A percentile compares a stretch with the other conserved stretches of the same genome.
Conservation (phyloP, 37 sponge, comb jelly and placozoan species). For the Oopsacas minuta region DNA sequence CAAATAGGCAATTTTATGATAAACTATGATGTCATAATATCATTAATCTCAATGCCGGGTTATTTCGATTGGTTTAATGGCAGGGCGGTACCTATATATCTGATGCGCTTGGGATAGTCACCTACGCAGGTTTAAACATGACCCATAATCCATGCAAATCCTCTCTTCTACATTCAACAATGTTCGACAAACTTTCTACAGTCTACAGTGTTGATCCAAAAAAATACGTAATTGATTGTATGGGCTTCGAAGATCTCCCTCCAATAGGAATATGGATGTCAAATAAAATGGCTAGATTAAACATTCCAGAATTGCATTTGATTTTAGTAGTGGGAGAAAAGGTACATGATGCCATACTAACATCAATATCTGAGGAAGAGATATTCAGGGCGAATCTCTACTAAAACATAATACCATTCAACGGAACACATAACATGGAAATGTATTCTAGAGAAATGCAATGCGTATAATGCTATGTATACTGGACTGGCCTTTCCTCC, state of each 20-base stretch:
- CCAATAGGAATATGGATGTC: constrained; percentile 8
- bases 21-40: background rate
- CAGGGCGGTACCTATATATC: background rate
- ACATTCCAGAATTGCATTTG: constrained; percentile 7
- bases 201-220: background rate
- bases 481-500: constrained; percentile 1
- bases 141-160: background rate
- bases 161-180: constrained; percentile 4
- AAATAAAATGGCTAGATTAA: background rate
- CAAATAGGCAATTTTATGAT: background rate
- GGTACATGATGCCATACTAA: background rate
- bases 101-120: background rate
- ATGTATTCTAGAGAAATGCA: background rate
- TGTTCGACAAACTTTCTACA: background rate
- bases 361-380: background rate
- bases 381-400: background rate
- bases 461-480: background rate
- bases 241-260: constrained; percentile 10
- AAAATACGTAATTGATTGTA: background rate
- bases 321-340: constrained; percentile 1
- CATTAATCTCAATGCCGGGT: background rate
- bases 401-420: background rate
- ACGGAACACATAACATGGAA: background rate
- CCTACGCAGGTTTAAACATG: constrained; percentile 5
- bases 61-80: too few species aligned